Percentiles rank a stretch among this genome's conserved stretches.
Conservation (phyloP, 2,888 invertebrate species). For the Nomada fabriciana region DNA sequence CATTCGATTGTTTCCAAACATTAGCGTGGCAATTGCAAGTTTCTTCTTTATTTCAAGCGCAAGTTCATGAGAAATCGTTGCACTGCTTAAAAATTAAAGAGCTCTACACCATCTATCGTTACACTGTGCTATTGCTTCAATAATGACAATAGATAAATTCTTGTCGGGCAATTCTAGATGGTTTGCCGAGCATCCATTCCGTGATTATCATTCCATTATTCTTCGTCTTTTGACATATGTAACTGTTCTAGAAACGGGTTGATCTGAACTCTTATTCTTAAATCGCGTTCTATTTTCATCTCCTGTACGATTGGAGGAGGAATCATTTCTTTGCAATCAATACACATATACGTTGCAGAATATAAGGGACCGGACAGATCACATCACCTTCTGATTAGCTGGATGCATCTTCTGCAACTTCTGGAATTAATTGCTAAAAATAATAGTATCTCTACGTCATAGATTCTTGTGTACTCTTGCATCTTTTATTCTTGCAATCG, state of each 20-base stretch:
- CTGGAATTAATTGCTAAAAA: constrained; percentile 17
- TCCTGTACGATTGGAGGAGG: not conserved
- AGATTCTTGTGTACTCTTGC: not conserved
- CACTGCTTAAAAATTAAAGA: too few relatives aligned
- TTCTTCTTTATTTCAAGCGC: not conserved
- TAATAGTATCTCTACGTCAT: constrained; percentile 33
- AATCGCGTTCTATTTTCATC: not conserved
- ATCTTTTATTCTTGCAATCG: constrained; percentile 19
- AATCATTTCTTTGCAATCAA: constrained; percentile 8
- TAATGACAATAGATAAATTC: not conserved
- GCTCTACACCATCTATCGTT: too few relatives aligned
- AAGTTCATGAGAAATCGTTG: not conserved
- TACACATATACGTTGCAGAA: not conserved
- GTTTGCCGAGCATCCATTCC: not conserved
- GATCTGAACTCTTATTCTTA: not conserved
- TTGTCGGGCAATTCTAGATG: too few relatives aligned
- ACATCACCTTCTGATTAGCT: not conserved
- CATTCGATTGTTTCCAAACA: not conserved
- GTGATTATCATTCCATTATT: not conserved
- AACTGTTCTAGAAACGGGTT: not conserved
- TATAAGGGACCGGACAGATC: constrained; percentile 1
- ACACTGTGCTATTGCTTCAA: too few relatives aligned
- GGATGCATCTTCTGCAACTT: not conserved
- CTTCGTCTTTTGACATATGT: too few relatives aligned
- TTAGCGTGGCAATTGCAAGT: not conserved